Percentiles rank a stretch among this genome's conserved stretches.
These are phyloP conservation scores for Drosophila infuscata DNA, from an alignment of 2,888 invertebrate species.

Conservation along the genomic window DNA sequence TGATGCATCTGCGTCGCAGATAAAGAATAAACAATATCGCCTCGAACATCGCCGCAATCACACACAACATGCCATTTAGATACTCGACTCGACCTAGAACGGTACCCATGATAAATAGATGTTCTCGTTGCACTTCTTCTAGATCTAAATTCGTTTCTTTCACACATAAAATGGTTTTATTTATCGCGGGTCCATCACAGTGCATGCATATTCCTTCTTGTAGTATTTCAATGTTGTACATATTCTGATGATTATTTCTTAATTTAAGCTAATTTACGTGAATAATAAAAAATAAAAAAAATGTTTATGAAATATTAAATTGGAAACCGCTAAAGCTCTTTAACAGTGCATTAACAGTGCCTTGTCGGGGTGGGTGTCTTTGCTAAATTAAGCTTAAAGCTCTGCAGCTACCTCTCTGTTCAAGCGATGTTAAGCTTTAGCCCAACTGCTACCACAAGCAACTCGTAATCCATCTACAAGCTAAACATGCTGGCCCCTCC, in stretches of 20 bases:
- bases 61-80: conserved; percentile 68
- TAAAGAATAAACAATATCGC: conserved; percentile 39
- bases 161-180: conserved; percentile 37
- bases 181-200: conserved; percentile 48
- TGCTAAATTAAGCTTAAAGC: conserved; percentile 24
- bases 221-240: conserved; percentile 79
- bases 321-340: background rate
- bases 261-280: conserved; percentile 77
- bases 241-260: conserved; percentile 73
- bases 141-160: conserved; percentile 8
- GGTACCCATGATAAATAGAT: conserved; percentile 25
- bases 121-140: conserved; percentile 9
- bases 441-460: conserved; percentile 18
- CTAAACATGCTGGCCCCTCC: conserved; percentile 22
- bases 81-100: conserved; percentile 69
- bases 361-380: conserved; percentile 37
- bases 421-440: conserved; percentile 19
- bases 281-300: conserved; percentile 61
- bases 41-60: conserved; percentile 29
- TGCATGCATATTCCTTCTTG: conserved; percentile 62
- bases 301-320: conserved; percentile 17
- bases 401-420: background rate
- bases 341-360: conserved; percentile 15
- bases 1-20: conserved; percentile 81
- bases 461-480: conserved; percentile 7